Percentiles rank a stretch among this genome's conserved stretches.
Evolutionary conservation across 92 coral and sea anemone species (phyloP).

Genomic region (Zoanthus sociatus): DNA sequence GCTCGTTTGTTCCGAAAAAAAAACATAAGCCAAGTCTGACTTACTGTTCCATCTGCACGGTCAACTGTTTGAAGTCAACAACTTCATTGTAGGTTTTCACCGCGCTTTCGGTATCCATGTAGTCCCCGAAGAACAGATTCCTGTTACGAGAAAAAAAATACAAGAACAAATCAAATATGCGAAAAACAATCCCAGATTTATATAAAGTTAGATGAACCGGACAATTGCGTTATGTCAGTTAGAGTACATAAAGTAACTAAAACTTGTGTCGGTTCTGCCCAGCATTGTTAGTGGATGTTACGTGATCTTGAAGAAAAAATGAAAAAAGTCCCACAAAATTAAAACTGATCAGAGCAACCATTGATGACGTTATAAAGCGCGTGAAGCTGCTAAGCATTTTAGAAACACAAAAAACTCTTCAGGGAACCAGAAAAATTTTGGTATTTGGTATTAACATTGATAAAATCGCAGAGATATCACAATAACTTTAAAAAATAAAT

Average conservation of each 20-base stretch:
- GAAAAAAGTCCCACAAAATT: background rate
- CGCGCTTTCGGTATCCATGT: conserved; percentile 90
- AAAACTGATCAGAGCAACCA: background rate
- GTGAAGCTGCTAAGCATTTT: background rate
- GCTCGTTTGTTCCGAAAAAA: background rate
- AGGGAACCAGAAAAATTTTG: too few species aligned
- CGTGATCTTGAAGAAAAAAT: too few species aligned
- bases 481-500: too few species aligned
- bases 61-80: conserved; percentile 76
- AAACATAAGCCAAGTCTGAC: conserved; percentile 6
- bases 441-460: too few species aligned
- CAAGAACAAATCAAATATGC: background rate
- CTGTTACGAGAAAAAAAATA: conserved; percentile 36
- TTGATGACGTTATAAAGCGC: conserved; percentile 17
- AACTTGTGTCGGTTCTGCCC: background rate
- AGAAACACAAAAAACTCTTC: too few species aligned
- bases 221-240: too few species aligned
- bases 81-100: conserved; percentile 95
- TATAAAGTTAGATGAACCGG: background rate
- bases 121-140: conserved; percentile 97
- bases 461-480: too few species aligned
- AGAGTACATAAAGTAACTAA: background rate
- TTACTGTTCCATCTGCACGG: conserved; percentile 92
- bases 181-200: background rate
- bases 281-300: background rate